A percentile compares a stretch with the other conserved stretches of the same genome.
phyloP scores from a whole-genome alignment of 2,113 vertebrate species.

The Dicrurus megarhynchus region DNA sequence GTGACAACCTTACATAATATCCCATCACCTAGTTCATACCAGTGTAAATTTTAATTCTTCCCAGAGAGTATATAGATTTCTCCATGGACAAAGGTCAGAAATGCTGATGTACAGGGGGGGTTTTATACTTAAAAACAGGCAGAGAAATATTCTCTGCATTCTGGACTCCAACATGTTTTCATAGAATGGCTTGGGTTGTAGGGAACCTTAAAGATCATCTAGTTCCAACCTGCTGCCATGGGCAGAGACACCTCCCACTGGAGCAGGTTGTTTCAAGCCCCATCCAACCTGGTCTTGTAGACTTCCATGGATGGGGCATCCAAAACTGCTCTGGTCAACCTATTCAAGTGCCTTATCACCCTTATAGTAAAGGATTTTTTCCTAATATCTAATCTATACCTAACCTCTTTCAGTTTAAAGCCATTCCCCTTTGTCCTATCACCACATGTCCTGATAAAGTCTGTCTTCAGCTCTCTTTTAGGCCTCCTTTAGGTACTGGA shows the following conservation, averaged over 20 bases:
- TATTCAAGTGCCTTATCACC: background rate
- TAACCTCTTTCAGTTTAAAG: background rate
- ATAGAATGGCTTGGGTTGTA: background rate
- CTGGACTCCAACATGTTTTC: too few relatives aligned
- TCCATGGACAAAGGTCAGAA: too few relatives aligned
- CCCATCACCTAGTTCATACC: too few relatives aligned
- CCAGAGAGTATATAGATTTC: too few relatives aligned
- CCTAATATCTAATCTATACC: background rate
- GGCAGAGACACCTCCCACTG: background rate
- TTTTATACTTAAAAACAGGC: too few relatives aligned
- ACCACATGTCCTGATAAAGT: background rate
- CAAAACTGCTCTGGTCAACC: background rate
- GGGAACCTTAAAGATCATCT: background rate
- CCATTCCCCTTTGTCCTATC: background rate
- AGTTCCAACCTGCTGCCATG: background rate
- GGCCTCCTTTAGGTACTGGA: background rate
- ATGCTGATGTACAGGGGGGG: too few relatives aligned
- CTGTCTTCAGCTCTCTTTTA: background rate
- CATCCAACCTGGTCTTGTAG: background rate
- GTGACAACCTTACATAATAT: too few relatives aligned
- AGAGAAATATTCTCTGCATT: too few relatives aligned
- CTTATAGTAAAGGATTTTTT: background rate
- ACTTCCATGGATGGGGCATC: background rate
- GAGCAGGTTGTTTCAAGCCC: background rate
- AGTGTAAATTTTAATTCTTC: too few relatives aligned